Evolutionary conservation across 92 coral and sea anemone genomes (phyloP).

Genomic region (Chrysogorgia sp.): DNA sequence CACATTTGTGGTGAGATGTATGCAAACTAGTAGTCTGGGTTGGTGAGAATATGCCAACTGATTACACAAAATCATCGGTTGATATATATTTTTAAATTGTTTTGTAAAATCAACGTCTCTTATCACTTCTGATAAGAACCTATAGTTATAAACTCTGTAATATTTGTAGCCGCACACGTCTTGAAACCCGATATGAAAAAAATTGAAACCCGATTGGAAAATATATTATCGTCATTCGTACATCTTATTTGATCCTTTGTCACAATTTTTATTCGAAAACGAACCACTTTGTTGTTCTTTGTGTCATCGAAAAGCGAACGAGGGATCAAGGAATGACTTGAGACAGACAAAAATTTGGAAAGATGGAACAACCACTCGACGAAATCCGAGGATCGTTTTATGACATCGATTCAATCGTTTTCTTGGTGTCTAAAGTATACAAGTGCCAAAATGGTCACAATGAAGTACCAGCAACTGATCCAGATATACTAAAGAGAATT

Average conservation of each 20-base stretch:
- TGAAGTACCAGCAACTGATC: too few relatives aligned
- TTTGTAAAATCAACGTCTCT: too few relatives aligned
- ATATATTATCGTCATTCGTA: neutral
- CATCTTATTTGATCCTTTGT: neutral
- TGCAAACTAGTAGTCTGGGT: too few relatives aligned
- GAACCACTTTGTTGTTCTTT: slow-evolving; percentile 1
- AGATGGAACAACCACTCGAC: neutral
- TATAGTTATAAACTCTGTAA: too few relatives aligned
- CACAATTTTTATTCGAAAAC: neutral
- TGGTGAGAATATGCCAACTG: too few relatives aligned
- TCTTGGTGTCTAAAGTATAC: neutral
- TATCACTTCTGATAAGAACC: too few relatives aligned
- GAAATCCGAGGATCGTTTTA: neutral
- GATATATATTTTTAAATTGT: too few relatives aligned
- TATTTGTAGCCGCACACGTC: too few relatives aligned
- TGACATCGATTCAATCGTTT: neutral
- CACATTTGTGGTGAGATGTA: too few relatives aligned
- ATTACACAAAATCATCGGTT: too few relatives aligned
- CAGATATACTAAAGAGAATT: neutral
- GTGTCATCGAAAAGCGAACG: neutral
- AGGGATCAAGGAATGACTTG: too few relatives aligned
- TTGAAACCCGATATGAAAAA: too few relatives aligned
- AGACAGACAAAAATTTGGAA: neutral
- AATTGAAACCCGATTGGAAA: neutral
- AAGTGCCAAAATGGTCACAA: neutral